A percentile compares a stretch with the other conserved stretches of the same genome.
These are phyloP conservation scores for Platysternon megacephalum DNA, from an alignment of 2,113 vertebrate species.

Conservation along the genomic window DNA sequence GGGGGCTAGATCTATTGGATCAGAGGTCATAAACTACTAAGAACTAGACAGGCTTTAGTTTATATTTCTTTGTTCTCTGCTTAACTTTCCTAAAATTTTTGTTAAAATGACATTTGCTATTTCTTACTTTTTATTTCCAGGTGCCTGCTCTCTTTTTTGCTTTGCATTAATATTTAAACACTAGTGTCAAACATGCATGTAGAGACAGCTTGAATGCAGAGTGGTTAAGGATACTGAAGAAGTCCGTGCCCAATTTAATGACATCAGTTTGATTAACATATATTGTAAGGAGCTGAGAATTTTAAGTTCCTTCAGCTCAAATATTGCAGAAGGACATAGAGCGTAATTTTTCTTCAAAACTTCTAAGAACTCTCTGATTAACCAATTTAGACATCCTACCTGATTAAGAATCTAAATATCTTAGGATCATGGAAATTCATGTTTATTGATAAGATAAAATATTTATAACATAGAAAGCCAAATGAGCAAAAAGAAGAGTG, in stretches of 20 bases:
- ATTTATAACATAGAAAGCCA: constrained; percentile 70
- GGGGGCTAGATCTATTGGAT: not conserved
- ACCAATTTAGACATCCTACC: constrained; percentile 59
- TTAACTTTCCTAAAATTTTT: constrained; percentile 17
- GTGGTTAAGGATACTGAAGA: constrained; percentile 49
- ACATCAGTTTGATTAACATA: constrained; percentile 69
- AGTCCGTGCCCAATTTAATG: constrained; percentile 69
- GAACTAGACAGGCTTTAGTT: not conserved
- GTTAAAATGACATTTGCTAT: not conserved
- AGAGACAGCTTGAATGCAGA: constrained; percentile 61
- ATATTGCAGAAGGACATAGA: constrained; percentile 54
- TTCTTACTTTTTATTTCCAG: constrained; percentile 23
- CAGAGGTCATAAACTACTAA: constrained; percentile 5
- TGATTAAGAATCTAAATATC: constrained; percentile 73
- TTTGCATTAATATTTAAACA: constrained; percentile 60
- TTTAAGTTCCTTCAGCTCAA: constrained; percentile 65
- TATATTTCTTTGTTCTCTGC: not conserved
- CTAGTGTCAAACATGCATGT: constrained; percentile 40
- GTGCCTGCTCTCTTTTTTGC: constrained; percentile 12
- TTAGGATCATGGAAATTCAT: constrained; percentile 70
- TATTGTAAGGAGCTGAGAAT: constrained; percentile 65
- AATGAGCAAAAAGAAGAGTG: constrained; percentile 58
- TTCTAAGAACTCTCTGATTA: constrained; percentile 68
- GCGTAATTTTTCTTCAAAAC: constrained; percentile 53
- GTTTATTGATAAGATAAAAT: constrained; percentile 77